Evolutionary conservation across 1,140 invertebrate species (phyloP), one percentile per base, ranked within the genome.

Genomic region (Protaetia brevitarsis): DNA sequence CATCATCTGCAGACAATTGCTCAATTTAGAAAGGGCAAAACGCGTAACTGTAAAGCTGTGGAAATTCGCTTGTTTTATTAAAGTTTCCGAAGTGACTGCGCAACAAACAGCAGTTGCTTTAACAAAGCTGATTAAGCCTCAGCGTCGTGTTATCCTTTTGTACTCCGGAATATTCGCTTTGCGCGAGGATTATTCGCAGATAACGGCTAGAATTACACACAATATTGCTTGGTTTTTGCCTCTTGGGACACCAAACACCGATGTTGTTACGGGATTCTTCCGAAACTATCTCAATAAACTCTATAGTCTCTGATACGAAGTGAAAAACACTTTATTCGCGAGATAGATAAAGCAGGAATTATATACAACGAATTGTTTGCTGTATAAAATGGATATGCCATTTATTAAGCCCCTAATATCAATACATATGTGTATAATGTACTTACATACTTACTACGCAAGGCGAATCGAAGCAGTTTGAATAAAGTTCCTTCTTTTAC

Each of bases 101-200:
- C 41, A n/a, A n/a, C n/a, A 51, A 51, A 51, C 26, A 51, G 19
- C 26, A 51, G 41, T 51, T 7, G 19, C 19, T 23, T n/a, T 51
- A 51, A 51, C 41, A 51, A 51, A 51, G 41, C 41, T 51, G 41
- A 51, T 51, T 51, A 51, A 51, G 41, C 41, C 19, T 10, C 31
- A 34, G 8, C 31, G 31, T 11, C 13, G 31, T 26, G 41, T 51
- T 23, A 23, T 51, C 26, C 41, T 51, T 51, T 51, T 51, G 41
- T 51, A 23, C 16, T 37, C 34, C 10, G 19, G 19, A 23, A 51
- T 51, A 26, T 23, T n/a, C 41, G 11, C 41, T 51, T 19, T 8
- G 19, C 5, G 5, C n/a, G 8, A 19, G 19, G 41, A 51, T 16
- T 19, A 51, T 51, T 23, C 41, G 16, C 21, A 51, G 41, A 51